A percentile compares a stretch with the other conserved stretches of the same genome.
Conservation (phyloP, 2,113 vertebrate species). For the Rattus norvegicus region DNA sequence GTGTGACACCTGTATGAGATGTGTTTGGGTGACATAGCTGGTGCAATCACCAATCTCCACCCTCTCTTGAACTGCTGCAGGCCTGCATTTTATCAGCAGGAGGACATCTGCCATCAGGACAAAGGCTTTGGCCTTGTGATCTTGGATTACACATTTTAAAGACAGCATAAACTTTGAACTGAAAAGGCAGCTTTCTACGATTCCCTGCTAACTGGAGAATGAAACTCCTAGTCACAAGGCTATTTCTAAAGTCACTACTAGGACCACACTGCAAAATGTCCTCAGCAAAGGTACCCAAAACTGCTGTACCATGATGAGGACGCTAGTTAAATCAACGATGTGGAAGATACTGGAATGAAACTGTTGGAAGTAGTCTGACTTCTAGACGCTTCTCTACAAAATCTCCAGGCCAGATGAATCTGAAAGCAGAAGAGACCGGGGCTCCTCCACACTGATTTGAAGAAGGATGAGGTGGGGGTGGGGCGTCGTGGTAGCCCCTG, state of each 20-base stretch:
- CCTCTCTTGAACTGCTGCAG: background rate
- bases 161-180: background rate
- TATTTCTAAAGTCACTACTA: background rate
- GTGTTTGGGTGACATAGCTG: background rate
- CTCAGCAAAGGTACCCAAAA: background rate
- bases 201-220: background rate
- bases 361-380: background rate
- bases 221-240: background rate
- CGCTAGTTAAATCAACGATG: background rate
- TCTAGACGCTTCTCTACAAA: background rate
- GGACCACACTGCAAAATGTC: background rate
- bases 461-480: background rate
- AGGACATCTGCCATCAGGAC: background rate
- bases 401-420: too few species aligned
- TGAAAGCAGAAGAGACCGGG: too few species aligned
- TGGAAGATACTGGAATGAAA: background rate
- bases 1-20: too few species aligned
- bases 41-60: background rate
- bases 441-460: background rate
- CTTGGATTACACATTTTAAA: background rate
- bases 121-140: background rate
- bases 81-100: background rate
- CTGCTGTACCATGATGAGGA: rapidly evolving
- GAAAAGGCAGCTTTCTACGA: background rate
- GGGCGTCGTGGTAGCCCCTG: background rate